Evolutionary conservation across 2,888 invertebrate species (phyloP), one percentile per base, ranked within the genome.

Genomic region (Acrobasis consociella): DNA sequence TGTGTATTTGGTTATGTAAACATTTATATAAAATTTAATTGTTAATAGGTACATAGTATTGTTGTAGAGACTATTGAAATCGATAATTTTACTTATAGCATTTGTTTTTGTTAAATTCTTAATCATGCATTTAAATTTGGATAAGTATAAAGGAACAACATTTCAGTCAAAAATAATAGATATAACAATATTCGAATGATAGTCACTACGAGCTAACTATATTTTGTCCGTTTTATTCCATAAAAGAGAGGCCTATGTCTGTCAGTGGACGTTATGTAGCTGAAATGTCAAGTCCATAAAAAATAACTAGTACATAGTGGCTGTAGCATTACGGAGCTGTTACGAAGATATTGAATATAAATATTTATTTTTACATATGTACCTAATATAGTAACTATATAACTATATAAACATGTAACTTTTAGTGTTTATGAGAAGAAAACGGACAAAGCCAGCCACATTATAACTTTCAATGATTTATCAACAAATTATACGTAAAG

Each of bases 111-210:
- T 11, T 15, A 49, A 22, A 11, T 16, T 17, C 15, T 60, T 17
- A n/a, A 16, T n/a, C 22, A 39, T n/a, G 5, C 10, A 53, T 46
- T 61, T 11, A 49, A 55, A 38, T 53, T 55, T 9, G 39, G 22
- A 67, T n/a, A n/a, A n/a, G n/a, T 68, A 78, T 13, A 46, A 46
- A 72, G 71, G 69, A 77, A 73, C 74, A 69, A 59, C 67, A 73
- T 74, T 73, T 80, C 79, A 80, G 80, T 79, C 78, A 74, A 79
- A 75, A 69, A 59, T 61, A 69, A 73, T 55, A 65, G 39, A 67
- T 66, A 66, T 62, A 66, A 66, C 64, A 67, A 64, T 62, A 60
- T 60, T 60, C 39, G 46, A 50, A 61, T 61, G 51, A 58, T 58
- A 31, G 58, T 52, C 52, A 46, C 59, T 52, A 17, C 42, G 39